Evolutionary conservation across 1,140 invertebrate species (phyloP).

Genomic region (Rhyacophila brunnea): DNA sequence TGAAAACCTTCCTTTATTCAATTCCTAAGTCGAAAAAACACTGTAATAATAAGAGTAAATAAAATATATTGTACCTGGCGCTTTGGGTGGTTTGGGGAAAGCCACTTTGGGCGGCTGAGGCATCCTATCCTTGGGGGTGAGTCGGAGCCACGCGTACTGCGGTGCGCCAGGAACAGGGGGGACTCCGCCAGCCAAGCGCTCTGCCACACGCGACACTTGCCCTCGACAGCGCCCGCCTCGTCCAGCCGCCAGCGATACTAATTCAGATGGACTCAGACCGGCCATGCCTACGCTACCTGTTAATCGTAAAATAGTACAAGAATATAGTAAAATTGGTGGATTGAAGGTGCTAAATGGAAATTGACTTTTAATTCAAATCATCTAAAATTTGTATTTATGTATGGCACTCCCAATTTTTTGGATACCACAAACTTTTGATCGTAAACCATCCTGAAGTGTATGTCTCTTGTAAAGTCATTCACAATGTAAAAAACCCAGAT

Average conservation of each 20-base stretch:
- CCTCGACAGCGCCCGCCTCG: slow-evolving; percentile 57
- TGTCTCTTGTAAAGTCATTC: too few species aligned
- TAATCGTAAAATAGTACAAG: background rate
- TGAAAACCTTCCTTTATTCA: too few species aligned
- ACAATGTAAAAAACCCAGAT: too few species aligned
- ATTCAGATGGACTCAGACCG: slow-evolving; percentile 60
- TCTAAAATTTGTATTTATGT: too few species aligned
- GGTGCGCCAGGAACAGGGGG: slow-evolving; percentile 59
- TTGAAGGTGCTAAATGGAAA: background rate
- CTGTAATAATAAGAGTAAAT: too few species aligned
- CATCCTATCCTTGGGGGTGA: slow-evolving; percentile 76
- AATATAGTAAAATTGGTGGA: background rate
- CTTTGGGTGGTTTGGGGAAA: slow-evolving; percentile 86
- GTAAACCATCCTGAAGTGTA: too few species aligned
- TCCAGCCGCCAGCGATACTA: slow-evolving; percentile 59
- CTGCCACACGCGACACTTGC: slow-evolving; percentile 75
- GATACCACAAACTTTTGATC: too few species aligned
- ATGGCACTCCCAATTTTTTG: too few species aligned
- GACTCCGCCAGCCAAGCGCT: slow-evolving; percentile 65
- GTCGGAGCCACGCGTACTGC: slow-evolving; percentile 74
- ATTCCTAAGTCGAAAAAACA: too few species aligned
- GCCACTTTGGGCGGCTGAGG: slow-evolving; percentile 77
- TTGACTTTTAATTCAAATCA: too few species aligned
- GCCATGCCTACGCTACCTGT: slow-evolving; percentile 62
- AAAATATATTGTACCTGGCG: slow-evolving; percentile 57